These are phyloP conservation scores for Drosophila formosana DNA, from an alignment of 2,888 invertebrate genomes.

Conservation along the genomic window DNA sequence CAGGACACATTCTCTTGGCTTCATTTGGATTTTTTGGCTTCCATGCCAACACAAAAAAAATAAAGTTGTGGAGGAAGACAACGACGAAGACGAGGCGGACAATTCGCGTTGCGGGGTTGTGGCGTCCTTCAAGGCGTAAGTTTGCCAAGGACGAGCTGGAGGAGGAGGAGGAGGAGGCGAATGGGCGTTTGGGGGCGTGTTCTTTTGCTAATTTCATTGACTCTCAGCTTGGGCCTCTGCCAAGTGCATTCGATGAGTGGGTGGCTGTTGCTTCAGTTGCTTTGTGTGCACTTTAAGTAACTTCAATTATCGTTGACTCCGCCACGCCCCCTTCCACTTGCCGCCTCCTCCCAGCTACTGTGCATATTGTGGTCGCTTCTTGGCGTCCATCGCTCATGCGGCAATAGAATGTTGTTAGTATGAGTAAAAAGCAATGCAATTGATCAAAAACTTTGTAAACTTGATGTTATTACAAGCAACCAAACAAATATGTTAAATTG, in stretches of 20 bases:
- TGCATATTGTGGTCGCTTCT: slow-evolving; percentile 8
- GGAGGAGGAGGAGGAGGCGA: background rate
- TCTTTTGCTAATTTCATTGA: slow-evolving; percentile 76
- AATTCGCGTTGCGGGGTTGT: slow-evolving; percentile 50
- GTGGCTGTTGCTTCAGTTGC: slow-evolving; percentile 48
- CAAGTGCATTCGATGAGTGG: slow-evolving; percentile 62
- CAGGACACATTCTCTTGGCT: slow-evolving; percentile 73
- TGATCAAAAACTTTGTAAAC: slow-evolving; percentile 21
- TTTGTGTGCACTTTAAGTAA: slow-evolving; percentile 38
- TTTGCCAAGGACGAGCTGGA: background rate
- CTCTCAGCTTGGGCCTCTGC: slow-evolving; percentile 56
- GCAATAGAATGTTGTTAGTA: slow-evolving; percentile 1
- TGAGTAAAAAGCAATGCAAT: slow-evolving; percentile 21
- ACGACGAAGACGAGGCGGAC: slow-evolving; percentile 21
- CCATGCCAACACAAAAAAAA: slow-evolving; percentile 62
- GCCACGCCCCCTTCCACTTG: background rate
- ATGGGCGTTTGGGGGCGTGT: slow-evolving; percentile 39
- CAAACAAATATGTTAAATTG: background rate
- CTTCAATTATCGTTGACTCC: slow-evolving; percentile 52
- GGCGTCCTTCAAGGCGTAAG: slow-evolving; percentile 26
- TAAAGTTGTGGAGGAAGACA: slow-evolving; percentile 12
- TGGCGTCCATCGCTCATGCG: slow-evolving; percentile 18
- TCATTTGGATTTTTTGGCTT: slow-evolving; percentile 78
- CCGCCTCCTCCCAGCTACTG: background rate
- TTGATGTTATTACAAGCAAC: background rate